Evolutionary conservation across 2,113 vertebrate species (phyloP).

Genomic region (Gracilinanus agilis): DNA sequence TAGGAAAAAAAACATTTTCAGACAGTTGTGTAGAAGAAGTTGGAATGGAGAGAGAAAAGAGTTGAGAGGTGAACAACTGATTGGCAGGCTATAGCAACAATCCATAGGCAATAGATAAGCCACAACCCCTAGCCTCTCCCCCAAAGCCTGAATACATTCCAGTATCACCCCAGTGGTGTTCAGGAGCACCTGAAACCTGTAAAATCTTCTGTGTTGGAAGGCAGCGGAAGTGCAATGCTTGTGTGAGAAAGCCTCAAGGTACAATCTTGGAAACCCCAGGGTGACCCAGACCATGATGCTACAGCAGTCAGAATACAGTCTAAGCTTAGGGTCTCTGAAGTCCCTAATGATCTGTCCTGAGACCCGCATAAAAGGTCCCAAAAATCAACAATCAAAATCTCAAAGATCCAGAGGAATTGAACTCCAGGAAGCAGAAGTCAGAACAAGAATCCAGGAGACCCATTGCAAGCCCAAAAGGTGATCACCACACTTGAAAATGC

Average conservation of each 20-base stretch:
- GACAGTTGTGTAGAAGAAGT: no score
- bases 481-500: background rate
- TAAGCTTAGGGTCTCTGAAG: background rate
- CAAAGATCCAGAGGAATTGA: background rate
- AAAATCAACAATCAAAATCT: background rate
- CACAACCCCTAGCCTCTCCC: background rate
- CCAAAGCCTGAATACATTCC: background rate
- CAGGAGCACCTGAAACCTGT: background rate
- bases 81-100: background rate
- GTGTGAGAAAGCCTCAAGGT: background rate
- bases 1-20: no score
- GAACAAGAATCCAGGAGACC: background rate
- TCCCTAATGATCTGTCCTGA: background rate
- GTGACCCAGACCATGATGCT: background rate
- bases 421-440: background rate
- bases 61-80: no score
- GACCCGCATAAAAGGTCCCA: background rate
- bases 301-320: background rate
- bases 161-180: background rate
- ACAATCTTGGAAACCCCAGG: background rate
- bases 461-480: background rate
- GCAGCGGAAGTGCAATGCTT: background rate
- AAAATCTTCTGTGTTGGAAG: background rate
- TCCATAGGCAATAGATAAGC: background rate
- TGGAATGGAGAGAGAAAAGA: no score